phyloP scores from a whole-genome alignment of 2,797 vertebrate species.

The Sylvilagus floridanus region DNA sequence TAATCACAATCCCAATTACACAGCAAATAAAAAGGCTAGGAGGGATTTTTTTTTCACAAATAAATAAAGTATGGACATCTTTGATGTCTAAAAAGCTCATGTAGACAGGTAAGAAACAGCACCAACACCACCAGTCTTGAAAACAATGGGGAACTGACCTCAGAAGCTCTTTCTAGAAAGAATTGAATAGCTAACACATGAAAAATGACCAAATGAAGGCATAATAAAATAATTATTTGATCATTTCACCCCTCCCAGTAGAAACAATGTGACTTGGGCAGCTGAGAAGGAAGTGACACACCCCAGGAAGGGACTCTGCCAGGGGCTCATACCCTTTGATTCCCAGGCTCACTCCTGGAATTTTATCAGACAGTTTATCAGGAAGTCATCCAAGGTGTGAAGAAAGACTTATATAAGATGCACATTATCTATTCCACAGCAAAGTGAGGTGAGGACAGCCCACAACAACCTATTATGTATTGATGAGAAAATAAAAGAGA shows the following conservation, averaged over 20 bases:
- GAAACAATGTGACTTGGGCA: not conserved
- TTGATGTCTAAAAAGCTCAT: not conserved
- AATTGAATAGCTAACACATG: not conserved
- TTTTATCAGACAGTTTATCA: not conserved
- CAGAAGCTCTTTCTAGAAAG: not conserved
- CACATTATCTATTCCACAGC: not conserved
- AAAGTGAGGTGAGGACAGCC: too few species aligned
- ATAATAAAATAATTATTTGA: not conserved
- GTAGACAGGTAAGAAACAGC: not conserved
- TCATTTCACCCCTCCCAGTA: not conserved
- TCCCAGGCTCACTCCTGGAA: not conserved
- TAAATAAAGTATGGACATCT: not conserved
- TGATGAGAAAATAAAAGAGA: too few species aligned
- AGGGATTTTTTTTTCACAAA: not conserved
- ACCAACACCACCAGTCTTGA: not conserved
- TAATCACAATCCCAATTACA: not conserved
- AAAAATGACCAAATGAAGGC: not conserved
- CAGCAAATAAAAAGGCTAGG: not conserved
- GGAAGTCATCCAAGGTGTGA: not conserved
- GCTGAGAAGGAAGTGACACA: not conserved
- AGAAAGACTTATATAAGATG: not conserved
- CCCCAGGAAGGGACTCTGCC: not conserved
- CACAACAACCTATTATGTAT: too few species aligned
- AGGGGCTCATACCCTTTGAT: not conserved
- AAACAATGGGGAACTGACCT: not conserved